Evolutionary conservation across 2,797 vertebrate genomes (phyloP).

Genomic region (Lycodopsis pacificus): DNA sequence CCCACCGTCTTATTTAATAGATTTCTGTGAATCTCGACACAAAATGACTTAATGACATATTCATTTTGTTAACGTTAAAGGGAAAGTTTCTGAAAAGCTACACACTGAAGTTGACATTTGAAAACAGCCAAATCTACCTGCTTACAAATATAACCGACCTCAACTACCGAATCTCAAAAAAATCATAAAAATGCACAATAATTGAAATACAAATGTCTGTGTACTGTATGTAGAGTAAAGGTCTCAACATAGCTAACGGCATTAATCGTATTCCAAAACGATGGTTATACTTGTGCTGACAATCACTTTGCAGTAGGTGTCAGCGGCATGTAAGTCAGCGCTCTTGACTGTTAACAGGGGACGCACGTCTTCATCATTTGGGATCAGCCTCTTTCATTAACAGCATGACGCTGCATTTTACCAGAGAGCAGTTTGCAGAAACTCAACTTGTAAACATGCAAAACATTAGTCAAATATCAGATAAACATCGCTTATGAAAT

Average conservation of each 20-base stretch:
- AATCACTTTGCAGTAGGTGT: constrained; percentile 9
- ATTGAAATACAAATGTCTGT: not conserved
- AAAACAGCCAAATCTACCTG: not conserved
- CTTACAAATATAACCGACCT: not conserved
- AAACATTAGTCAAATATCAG: not conserved
- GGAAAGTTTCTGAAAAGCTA: not conserved
- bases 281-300: not conserved
- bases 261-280: constrained; percentile 3
- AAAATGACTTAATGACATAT: not conserved
- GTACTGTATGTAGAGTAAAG: not conserved
- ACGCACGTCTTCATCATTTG: not conserved
- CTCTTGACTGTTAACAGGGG: not conserved
- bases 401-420: constrained; percentile 8
- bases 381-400: constrained; percentile 24
- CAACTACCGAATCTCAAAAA: not conserved
- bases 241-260: not conserved
- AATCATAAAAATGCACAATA: not conserved
- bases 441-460: not conserved
- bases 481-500: not conserved
- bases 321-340: constrained; percentile 11
- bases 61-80: not conserved
- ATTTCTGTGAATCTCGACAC: not conserved
- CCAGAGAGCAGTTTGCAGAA: not conserved
- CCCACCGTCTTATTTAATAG: not conserved
- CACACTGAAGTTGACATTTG: not conserved